These are phyloP conservation scores for Myiothlypis chrysogaster DNA, from an alignment of 2,797 vertebrate genomes.

Conservation along the genomic window DNA sequence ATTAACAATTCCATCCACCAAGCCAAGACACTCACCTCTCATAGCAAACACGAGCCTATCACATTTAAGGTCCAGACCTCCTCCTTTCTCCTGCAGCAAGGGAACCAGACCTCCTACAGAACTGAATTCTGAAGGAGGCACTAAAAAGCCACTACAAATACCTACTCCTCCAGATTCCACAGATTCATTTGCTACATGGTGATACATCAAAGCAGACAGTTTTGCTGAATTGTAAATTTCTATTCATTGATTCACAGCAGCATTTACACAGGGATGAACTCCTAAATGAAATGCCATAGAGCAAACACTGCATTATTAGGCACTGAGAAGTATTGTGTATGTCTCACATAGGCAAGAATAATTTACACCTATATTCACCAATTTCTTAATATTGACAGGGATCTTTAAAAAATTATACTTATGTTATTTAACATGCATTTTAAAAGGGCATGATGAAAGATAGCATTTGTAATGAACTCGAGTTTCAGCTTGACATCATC, in stretches of 20 bases:
- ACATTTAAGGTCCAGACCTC: background rate
- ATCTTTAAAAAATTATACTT: background rate
- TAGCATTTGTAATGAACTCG: background rate
- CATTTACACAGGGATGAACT: constrained; percentile 1
- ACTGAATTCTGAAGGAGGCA: background rate
- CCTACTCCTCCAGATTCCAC: constrained; percentile 51
- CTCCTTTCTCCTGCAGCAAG: background rate
- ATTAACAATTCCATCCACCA: background rate
- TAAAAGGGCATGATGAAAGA: constrained; percentile 4
- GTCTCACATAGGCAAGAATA: background rate
- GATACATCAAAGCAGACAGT: constrained; percentile 42
- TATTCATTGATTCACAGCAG: constrained; percentile 43
- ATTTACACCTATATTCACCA: background rate
- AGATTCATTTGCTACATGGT: constrained; percentile 3
- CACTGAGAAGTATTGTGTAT: background rate
- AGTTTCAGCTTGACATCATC: constrained; percentile 29
- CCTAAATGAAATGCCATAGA: constrained; percentile 4
- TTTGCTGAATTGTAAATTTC: constrained; percentile 42
- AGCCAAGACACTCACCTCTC: constrained; percentile 21
- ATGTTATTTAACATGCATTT: background rate
- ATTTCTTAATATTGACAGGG: background rate
- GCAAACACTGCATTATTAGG: background rate
- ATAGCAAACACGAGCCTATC: background rate
- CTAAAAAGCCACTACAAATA: background rate
- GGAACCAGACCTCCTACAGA: constrained; percentile 18